These are phyloP conservation scores for Bathynomus jamesi DNA, from an alignment of 1,140 invertebrate species.

Conservation along the genomic window DNA sequence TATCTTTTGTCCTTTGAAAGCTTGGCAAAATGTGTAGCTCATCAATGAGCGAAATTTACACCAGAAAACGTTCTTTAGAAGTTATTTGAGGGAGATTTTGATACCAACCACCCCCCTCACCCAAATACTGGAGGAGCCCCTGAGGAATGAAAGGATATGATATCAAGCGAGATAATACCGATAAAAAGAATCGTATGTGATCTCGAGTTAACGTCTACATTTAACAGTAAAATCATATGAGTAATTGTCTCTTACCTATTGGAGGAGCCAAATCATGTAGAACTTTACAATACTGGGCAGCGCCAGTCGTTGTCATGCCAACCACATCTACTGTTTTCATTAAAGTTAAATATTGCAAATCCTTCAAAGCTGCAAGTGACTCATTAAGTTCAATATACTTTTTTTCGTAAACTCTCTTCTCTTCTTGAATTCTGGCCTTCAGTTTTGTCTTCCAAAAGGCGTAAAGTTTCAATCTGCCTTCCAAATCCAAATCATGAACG, in stretches of 20 bases:
- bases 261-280: conserved; percentile 48
- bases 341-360: conserved; percentile 19
- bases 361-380: conserved; percentile 15
- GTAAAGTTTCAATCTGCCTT: conserved; percentile 25
- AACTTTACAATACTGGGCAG: conserved; percentile 56
- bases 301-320: conserved; percentile 69
- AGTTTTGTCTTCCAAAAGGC: conserved; percentile 26
- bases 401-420: background rate
- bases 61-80: no score
- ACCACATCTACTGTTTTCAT: conserved; percentile 46
- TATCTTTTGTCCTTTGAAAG: no score
- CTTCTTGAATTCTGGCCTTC: background rate
- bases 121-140: no score
- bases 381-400: conserved; percentile 11
- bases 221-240: no score
- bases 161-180: no score
- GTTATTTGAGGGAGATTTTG: no score
- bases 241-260: background rate
- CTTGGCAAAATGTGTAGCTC: no score
- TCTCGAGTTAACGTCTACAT: no score
- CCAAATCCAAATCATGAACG: background rate
- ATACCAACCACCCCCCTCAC: no score
- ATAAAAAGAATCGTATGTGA: no score
- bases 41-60: no score
- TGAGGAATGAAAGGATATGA: no score